These are phyloP conservation scores for Lipophrys pholis DNA, from an alignment of 2,113 vertebrate species.

Conservation along the genomic window DNA sequence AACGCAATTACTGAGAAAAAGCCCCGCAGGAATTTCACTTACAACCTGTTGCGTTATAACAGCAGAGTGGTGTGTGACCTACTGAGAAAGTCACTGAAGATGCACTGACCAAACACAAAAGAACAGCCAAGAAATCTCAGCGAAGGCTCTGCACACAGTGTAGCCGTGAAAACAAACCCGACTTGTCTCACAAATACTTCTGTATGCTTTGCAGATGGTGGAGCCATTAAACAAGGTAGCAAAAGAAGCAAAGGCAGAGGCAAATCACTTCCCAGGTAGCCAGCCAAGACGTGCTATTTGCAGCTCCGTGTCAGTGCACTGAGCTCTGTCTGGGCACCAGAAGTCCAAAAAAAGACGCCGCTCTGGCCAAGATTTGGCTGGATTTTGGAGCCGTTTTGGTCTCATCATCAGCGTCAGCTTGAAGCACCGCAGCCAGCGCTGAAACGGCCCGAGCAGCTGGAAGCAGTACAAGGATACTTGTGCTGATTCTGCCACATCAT, in stretches of 20 bases:
- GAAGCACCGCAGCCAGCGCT: not conserved
- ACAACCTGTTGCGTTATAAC: constrained; percentile 58
- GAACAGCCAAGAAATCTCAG: constrained; percentile 33
- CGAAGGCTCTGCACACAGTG: constrained; percentile 25
- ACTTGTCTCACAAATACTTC: constrained; percentile 45
- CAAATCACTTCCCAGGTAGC: constrained; percentile 61
- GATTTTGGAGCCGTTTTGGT: not conserved
- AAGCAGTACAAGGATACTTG: not conserved
- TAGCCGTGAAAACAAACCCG: constrained; percentile 28
- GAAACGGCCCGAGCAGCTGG: constrained; percentile 5
- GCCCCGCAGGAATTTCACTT: constrained; percentile 52
- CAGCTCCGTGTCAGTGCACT: constrained; percentile 27
- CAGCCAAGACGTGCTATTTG: constrained; percentile 27
- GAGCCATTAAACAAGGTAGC: constrained; percentile 56
- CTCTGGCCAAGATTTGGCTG: constrained; percentile 10
- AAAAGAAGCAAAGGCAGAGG: constrained; percentile 41
- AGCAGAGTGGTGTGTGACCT: constrained; percentile 29
- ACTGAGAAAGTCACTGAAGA: constrained; percentile 43
- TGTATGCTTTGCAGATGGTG: constrained; percentile 53
- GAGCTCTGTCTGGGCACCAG: constrained; percentile 27
- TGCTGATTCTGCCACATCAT: constrained; percentile 17
- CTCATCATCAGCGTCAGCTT: constrained; percentile 12
- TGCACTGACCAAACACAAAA: constrained; percentile 50
- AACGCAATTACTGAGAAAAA: constrained; percentile 50
- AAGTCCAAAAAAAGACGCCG: constrained; percentile 6